Conservation (phyloP, 2,113 vertebrate species). For the Onychostoma macrolepis region DNA sequence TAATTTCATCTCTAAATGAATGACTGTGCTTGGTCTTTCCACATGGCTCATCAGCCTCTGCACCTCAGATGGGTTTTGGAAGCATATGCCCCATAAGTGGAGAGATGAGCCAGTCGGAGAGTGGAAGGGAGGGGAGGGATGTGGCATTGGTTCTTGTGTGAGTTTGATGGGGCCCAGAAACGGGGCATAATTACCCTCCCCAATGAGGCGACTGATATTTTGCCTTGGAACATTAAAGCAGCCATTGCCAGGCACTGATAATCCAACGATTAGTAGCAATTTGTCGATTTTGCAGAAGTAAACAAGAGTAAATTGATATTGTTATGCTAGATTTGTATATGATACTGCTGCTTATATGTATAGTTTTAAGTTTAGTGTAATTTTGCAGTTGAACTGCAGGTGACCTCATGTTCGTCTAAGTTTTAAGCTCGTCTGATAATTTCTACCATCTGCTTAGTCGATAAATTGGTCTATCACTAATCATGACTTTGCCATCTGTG, state of each 20-base stretch:
- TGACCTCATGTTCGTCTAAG: background rate
- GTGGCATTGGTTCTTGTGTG: slow-evolving; percentile 11
- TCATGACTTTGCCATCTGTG: background rate
- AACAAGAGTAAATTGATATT: slow-evolving; percentile 36
- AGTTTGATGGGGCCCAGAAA: slow-evolving; percentile 33
- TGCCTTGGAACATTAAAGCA: slow-evolving; percentile 35
- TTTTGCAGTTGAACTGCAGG: background rate
- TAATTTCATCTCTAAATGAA: slow-evolving; percentile 61
- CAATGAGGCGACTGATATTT: slow-evolving; percentile 47
- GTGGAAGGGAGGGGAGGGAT: background rate
- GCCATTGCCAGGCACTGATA: slow-evolving; percentile 34
- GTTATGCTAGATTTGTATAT: background rate
- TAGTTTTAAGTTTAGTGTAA: background rate
- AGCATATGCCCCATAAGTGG: slow-evolving; percentile 49
- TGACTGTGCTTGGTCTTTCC: slow-evolving; percentile 37
- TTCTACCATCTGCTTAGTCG: background rate
- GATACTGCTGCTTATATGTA: background rate
- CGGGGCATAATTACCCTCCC: slow-evolving; percentile 37
- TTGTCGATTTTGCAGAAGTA: slow-evolving; percentile 28
- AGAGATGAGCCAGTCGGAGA: slow-evolving; percentile 41
- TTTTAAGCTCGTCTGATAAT: background rate
- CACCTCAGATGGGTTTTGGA: slow-evolving; percentile 47
- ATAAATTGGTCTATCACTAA: background rate
- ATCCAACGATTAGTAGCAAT: slow-evolving; percentile 17
- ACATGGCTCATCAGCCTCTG: slow-evolving; percentile 40